Evolutionary conservation across 2,888 invertebrate genomes (phyloP), one percentile per base, ranked within the genome.

Genomic region (Pantelozetes paolii): DNA sequence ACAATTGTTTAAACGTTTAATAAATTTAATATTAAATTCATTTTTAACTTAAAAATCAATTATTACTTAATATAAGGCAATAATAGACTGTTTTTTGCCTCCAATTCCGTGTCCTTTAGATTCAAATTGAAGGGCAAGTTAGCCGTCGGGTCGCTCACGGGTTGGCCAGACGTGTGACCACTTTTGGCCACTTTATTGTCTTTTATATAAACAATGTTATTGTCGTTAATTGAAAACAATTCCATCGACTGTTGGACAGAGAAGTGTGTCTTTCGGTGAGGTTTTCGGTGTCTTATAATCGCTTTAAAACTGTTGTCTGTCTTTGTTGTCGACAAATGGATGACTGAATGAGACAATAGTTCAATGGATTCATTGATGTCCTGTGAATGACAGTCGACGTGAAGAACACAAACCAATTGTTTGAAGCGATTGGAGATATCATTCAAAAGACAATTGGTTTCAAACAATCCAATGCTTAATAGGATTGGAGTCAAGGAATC

Each of bases 51-150:
- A 13, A 1, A 18, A 30, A 62, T 8, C 13, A 40, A 40, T 20
- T 9, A 13, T 40, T 82, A 85, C 85, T 82, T 83, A 71, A 84
- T 80, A 79, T 88, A 89, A 0, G 89, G 89, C 73, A 89, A 82
- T 75, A 87, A 84, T 48, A 89, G 81, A 78, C 86, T 85, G 76
- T 85, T 84, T 76, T 86, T 86, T 15, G 87, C 86, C 77, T 86
- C 82, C 78, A 86, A 86, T 72, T 88, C 88, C 73, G 84, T 83
- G 76, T 88, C 87, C 74, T 86, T 86, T 0, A 88, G 83, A 79
- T 86, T 86, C 78, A 89, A 86, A 82, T 86, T 88, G 79, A 89
- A 89, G 73, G 88, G 67, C 40, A 67, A 11, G 40, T 67, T 67
- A 67, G 40, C 23, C 23, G 67, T 67, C 20, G 67, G 67, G 13